Evolutionary conservation across 2,113 vertebrate species (phyloP).

Genomic region (Myiozetetes cayanensis): DNA sequence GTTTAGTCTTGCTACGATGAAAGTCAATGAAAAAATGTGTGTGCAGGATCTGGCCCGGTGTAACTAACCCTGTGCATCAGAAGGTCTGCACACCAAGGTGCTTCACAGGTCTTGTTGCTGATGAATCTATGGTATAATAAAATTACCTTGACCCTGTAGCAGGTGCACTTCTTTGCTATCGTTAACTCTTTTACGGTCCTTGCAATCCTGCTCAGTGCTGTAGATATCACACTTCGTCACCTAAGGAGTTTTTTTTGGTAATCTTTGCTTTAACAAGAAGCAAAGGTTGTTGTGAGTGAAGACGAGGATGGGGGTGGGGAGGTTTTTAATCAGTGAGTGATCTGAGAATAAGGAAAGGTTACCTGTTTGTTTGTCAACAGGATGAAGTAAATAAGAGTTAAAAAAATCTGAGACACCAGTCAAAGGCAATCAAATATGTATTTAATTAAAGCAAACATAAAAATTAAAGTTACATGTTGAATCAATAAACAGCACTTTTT

Average conservation of each 20-base stretch:
- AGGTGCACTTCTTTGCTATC: neutral
- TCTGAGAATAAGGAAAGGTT: slow-evolving; percentile 74
- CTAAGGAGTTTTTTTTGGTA: slow-evolving; percentile 17
- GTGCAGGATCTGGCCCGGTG: neutral
- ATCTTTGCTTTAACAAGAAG: slow-evolving; percentile 53
- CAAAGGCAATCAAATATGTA: slow-evolving; percentile 86
- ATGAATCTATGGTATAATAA: slow-evolving; percentile 2
- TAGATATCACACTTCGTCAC: neutral
- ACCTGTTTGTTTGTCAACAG: slow-evolving; percentile 89
- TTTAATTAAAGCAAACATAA: slow-evolving; percentile 88
- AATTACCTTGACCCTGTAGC: neutral
- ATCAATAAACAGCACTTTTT: slow-evolving; percentile 87
- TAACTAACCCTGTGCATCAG: neutral
- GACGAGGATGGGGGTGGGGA: neutral
- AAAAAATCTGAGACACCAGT: slow-evolving; percentile 74
- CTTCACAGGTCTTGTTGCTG: neutral
- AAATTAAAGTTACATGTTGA: slow-evolving; percentile 89
- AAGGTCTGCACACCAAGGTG: neutral
- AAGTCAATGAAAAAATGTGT: neutral
- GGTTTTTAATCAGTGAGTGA: slow-evolving; percentile 43
- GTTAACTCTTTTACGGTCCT: neutral
- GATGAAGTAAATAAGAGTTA: slow-evolving; percentile 78
- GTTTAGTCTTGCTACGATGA: neutral
- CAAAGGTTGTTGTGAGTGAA: slow-evolving; percentile 40
- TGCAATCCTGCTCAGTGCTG: neutral